A percentile compares a stretch with the other conserved stretches of the same genome.
Conservation (phyloP, 2,113 vertebrate species). For the Percina caprodes region DNA sequence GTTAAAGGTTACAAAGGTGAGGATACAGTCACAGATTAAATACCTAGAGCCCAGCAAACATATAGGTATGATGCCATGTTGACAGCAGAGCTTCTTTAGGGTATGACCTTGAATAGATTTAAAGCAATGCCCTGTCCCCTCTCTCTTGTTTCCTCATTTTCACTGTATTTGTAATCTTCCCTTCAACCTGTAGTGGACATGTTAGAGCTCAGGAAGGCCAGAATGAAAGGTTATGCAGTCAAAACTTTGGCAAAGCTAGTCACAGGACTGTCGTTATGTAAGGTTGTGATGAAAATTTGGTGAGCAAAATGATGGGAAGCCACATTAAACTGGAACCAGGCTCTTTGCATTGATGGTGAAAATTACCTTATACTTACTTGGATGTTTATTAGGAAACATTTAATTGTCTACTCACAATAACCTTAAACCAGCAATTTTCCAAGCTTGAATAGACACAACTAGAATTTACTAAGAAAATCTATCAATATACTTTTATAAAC, state of each 20-base stretch:
- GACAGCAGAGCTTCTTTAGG: conserved; percentile 38
- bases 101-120: conserved; percentile 65
- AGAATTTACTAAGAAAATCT: background rate
- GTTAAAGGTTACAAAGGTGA: conserved; percentile 68
- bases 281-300: conserved; percentile 13
- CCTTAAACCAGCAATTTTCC: background rate
- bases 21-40: conserved; percentile 57
- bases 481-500: background rate
- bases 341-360: background rate
- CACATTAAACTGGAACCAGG: background rate
- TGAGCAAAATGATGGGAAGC: background rate
- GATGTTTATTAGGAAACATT: background rate
- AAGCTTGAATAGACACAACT: background rate
- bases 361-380: background rate
- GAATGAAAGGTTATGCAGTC: conserved; percentile 43
- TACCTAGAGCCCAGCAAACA: conserved; percentile 37
- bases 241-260: conserved; percentile 10
- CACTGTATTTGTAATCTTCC: conserved; percentile 56
- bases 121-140: conserved; percentile 25
- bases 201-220: conserved; percentile 44
- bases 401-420: background rate
- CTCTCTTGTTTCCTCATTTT: conserved; percentile 39
- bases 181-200: conserved; percentile 35
- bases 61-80: conserved; percentile 56
- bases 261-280: conserved; percentile 7